Evolutionary conservation across 2,113 vertebrate genomes (phyloP).

Genomic region (Thalassoma bifasciatum): DNA sequence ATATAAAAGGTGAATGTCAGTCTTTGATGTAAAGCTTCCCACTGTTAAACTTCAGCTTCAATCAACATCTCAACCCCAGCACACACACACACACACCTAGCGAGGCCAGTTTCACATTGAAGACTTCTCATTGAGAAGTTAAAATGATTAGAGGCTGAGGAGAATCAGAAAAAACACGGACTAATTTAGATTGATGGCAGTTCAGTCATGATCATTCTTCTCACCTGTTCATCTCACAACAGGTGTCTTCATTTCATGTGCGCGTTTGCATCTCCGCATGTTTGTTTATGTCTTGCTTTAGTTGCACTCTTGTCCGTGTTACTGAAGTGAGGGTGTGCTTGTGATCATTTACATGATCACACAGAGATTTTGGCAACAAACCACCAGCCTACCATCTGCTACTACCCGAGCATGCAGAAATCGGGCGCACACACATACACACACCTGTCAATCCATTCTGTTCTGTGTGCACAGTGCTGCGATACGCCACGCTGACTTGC

Average conservation of each 20-base stretch:
- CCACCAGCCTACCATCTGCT: slow-evolving; percentile 73
- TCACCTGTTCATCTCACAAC: slow-evolving; percentile 52
- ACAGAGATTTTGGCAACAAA: slow-evolving; percentile 71
- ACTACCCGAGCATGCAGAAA: slow-evolving; percentile 51
- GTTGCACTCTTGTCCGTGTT: slow-evolving; percentile 50
- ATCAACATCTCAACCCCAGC: slow-evolving; percentile 62
- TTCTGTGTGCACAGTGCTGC: slow-evolving; percentile 37
- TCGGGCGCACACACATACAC: slow-evolving; percentile 2
- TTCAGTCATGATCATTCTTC: background rate
- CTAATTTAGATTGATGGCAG: slow-evolving; percentile 16
- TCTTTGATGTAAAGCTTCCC: slow-evolving; percentile 78
- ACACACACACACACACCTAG: slow-evolving; percentile 35
- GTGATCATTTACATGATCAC: slow-evolving; percentile 75
- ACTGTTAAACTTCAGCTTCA: slow-evolving; percentile 78
- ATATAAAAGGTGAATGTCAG: slow-evolving; percentile 78
- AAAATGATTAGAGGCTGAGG: slow-evolving; percentile 18
- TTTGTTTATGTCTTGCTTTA: slow-evolving; percentile 14
- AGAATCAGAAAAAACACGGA: background rate
- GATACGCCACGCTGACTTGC: slow-evolving; percentile 59
- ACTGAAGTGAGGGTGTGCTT: slow-evolving; percentile 49
- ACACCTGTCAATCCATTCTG: slow-evolving; percentile 53
- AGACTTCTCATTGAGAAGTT: slow-evolving; percentile 25
- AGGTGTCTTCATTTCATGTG: slow-evolving; percentile 13
- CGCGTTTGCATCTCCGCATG: background rate
- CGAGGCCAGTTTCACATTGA: slow-evolving; percentile 56